Evolutionary conservation across 2,113 vertebrate genomes (phyloP).

Genomic region (Lucifuga dentata): DNA sequence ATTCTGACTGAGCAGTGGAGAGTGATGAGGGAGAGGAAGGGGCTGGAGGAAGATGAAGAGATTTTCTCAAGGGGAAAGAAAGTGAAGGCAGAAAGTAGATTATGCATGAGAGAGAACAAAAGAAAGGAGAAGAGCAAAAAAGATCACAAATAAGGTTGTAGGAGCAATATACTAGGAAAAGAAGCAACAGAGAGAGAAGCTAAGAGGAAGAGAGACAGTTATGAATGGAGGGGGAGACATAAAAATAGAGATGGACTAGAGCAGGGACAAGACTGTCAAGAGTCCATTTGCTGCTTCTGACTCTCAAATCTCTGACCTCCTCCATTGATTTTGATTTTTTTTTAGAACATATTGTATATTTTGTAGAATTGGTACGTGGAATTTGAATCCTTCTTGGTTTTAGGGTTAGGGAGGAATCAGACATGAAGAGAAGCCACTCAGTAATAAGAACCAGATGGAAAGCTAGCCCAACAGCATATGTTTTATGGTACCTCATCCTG

Average conservation of each 20-base stretch:
- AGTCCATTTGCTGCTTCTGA: constrained; percentile 6
- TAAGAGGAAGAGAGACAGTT: constrained; percentile 33
- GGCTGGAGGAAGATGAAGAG: constrained; percentile 47
- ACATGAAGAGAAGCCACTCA: too few relatives aligned
- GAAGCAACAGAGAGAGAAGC: constrained; percentile 32
- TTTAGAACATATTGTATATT: background rate
- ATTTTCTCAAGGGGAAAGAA: constrained; percentile 59
- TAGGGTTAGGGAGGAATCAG: background rate
- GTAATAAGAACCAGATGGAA: too few relatives aligned
- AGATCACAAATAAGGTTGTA: constrained; percentile 58
- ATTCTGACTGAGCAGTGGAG: constrained; percentile 54
- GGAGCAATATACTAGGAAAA: constrained; percentile 40
- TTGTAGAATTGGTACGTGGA: constrained; percentile 4
- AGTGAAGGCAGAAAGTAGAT: constrained; percentile 57
- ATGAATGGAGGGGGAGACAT: constrained; percentile 39
- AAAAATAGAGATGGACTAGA: constrained; percentile 40
- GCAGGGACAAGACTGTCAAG: constrained; percentile 42
- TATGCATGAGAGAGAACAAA: constrained; percentile 63
- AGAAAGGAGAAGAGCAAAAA: constrained; percentile 26
- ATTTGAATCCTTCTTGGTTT: background rate
- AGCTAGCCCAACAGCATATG: too few relatives aligned
- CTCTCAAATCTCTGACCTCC: constrained; percentile 25
- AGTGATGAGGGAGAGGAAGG: constrained; percentile 52
- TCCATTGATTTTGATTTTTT: constrained; percentile 11
- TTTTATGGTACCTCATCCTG: too few relatives aligned